Evolutionary conservation across 2,113 vertebrate genomes (phyloP).

Genomic region (Conger conger): DNA sequence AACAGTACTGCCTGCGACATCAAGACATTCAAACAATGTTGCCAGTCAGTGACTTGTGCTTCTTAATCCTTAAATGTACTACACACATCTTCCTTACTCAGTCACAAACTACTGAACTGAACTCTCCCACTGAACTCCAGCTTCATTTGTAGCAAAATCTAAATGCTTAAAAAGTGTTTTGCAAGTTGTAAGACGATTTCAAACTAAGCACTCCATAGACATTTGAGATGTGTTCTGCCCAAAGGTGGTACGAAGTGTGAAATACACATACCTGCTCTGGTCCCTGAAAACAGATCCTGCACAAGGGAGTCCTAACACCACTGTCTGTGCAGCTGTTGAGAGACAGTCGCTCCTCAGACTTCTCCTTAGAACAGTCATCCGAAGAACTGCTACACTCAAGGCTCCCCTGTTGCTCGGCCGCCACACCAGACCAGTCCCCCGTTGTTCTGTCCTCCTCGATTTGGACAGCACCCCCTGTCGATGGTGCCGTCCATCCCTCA

Average conservation of each 20-base stretch:
- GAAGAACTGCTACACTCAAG: constrained; percentile 85
- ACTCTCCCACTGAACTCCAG: background rate
- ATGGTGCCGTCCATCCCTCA: constrained; percentile 62
- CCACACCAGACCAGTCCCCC: constrained; percentile 77
- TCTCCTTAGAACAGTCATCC: constrained; percentile 88
- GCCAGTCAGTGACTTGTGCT: background rate
- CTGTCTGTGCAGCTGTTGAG: constrained; percentile 92
- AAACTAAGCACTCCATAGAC: too few species aligned
- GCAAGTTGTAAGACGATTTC: background rate
- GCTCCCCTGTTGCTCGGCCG: constrained; percentile 73
- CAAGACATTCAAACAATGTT: background rate
- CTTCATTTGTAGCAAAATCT: background rate
- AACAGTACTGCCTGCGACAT: background rate
- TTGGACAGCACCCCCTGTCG: constrained; percentile 63
- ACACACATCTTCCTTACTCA: background rate
- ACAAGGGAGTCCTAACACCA: constrained; percentile 91
- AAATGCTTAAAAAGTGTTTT: background rate
- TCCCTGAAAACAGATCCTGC: constrained; percentile 98
- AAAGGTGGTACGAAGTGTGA: background rate
- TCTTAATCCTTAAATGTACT: background rate
- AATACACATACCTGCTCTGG: constrained; percentile 88
- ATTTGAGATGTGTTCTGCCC: too few species aligned
- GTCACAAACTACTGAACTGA: background rate
- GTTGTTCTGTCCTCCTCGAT: constrained; percentile 60
- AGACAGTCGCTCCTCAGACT: constrained; percentile 88